Conservation (phyloP, 2,797 vertebrate genomes). For the Myotis myotis region DNA sequence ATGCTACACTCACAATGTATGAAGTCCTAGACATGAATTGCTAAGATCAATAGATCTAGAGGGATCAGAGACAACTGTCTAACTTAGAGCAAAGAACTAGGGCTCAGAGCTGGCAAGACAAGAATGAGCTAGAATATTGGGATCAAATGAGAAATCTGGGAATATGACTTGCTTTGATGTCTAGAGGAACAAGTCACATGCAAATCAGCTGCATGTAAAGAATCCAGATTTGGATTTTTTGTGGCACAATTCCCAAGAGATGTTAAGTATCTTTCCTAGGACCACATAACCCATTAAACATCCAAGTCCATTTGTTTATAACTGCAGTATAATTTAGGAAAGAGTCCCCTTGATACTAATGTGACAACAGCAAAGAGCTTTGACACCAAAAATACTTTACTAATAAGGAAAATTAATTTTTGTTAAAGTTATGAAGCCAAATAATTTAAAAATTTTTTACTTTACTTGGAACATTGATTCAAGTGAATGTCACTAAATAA, state of each 20-base stretch:
- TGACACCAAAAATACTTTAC: background rate
- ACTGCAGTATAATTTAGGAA: background rate
- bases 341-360: background rate
- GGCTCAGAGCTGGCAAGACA: background rate
- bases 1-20: background rate
- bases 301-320: background rate
- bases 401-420: slow-evolving; percentile 33
- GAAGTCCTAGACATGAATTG: background rate
- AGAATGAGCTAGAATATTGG: background rate
- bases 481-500: background rate
- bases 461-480: background rate
- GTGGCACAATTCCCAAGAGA: background rate
- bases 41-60: background rate
- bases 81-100: background rate
- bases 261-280: background rate
- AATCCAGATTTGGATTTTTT: background rate
- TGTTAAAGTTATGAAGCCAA: background rate
- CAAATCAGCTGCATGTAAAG: background rate
- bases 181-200: background rate
- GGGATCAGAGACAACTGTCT: background rate
- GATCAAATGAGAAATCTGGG: background rate
- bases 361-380: background rate
- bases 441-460: background rate
- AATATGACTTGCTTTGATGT: background rate
- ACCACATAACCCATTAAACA: background rate